These are phyloP conservation scores for Leptogaster cylindrica DNA, from an alignment of 2,888 invertebrate species.

Conservation along the genomic window DNA sequence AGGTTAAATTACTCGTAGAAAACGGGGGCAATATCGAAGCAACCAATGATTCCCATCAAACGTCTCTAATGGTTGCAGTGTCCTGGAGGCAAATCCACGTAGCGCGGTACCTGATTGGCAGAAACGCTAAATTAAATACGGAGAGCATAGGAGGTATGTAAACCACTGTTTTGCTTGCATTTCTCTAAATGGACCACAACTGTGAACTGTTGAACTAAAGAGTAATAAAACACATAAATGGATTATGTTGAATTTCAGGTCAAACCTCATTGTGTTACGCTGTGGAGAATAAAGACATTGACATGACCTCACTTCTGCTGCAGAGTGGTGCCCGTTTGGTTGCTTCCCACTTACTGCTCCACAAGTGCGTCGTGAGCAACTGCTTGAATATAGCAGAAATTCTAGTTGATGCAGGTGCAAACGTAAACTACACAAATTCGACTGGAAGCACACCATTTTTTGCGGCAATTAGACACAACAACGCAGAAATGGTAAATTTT, in stretches of 20 bases:
- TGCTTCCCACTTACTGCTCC: conserved; percentile 73
- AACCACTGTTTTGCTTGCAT: too few species aligned
- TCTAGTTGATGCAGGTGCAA: conserved; percentile 55
- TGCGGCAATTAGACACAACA: conserved; percentile 73
- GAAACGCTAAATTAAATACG: conserved; percentile 70
- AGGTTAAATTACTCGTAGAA: conserved; percentile 65
- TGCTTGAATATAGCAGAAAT: conserved; percentile 62
- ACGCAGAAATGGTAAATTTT: conserved; percentile 66
- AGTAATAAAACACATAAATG: too few species aligned
- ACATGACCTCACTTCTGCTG: conserved; percentile 62
- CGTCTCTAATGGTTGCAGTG: conserved; percentile 63
- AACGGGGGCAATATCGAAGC: conserved; percentile 68
- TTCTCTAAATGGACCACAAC: too few species aligned
- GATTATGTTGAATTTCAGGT: conserved; percentile 74
- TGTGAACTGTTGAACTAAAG: too few species aligned
- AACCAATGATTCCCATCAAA: conserved; percentile 67
- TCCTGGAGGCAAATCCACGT: conserved; percentile 57
- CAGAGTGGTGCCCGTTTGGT: conserved; percentile 72
- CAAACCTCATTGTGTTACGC: conserved; percentile 57
- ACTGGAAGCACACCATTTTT: conserved; percentile 73
- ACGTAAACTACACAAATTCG: conserved; percentile 53
- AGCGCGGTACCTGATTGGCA: conserved; percentile 65
- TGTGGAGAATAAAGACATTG: conserved; percentile 53
- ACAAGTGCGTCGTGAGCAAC: conserved; percentile 70
- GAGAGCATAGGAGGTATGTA: too few species aligned